Conservation (phyloP, 2,113 vertebrate genomes). For the Larimichthys polyactis region DNA sequence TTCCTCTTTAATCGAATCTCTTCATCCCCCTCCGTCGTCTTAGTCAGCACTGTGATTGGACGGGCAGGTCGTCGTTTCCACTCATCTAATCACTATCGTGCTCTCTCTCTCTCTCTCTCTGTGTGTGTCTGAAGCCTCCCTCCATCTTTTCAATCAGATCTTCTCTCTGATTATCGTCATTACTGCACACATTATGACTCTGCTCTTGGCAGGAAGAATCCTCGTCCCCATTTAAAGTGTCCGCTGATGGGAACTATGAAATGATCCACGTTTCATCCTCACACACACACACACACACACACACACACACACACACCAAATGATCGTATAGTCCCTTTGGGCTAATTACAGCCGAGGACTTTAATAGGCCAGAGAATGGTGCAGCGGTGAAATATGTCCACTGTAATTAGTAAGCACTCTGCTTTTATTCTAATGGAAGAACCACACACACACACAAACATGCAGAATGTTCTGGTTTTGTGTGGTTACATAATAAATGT, state of each 20-base stretch:
- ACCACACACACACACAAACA: constrained; percentile 13
- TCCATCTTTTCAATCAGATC: constrained; percentile 22
- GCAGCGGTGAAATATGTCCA: constrained; percentile 50
- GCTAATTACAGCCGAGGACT: constrained; percentile 65
- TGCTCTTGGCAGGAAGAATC: constrained; percentile 28
- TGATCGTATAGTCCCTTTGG: constrained; percentile 28
- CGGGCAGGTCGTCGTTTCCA: background rate
- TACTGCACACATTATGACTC: constrained; percentile 11
- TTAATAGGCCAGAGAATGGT: constrained; percentile 52
- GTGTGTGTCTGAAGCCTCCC: background rate
- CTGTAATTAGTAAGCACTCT: constrained; percentile 60
- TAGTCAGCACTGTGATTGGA: constrained; percentile 10
- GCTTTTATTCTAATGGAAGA: constrained; percentile 39
- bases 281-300: constrained; percentile 29
- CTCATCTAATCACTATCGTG: background rate
- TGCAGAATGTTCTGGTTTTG: background rate
- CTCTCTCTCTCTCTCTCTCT: background rate
- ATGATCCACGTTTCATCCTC: constrained; percentile 1
- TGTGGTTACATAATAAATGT: background rate
- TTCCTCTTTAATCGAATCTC: background rate
- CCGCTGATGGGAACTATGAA: background rate
- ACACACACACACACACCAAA: background rate
- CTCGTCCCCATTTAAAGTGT: constrained; percentile 30
- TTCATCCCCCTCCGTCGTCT: background rate
- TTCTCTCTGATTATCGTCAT: constrained; percentile 35